These are phyloP conservation scores for Coecobrya sp. DNA, from an alignment of 2,888 invertebrate species.

Conservation along the genomic window DNA sequence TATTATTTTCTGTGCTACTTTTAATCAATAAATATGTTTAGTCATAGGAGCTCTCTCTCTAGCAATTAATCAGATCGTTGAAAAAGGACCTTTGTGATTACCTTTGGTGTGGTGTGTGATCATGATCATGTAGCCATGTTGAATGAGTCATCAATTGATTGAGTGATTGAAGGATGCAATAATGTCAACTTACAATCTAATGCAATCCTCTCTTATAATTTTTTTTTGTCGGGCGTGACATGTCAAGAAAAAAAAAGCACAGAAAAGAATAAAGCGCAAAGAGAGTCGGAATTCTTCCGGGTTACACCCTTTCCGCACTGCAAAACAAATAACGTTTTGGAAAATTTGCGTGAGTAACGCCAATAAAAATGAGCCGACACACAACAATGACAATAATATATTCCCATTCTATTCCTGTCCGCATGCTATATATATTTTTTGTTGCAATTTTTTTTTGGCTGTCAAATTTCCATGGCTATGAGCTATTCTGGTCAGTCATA, in stretches of 20 bases:
- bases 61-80: neutral
- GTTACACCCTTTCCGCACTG: conserved; percentile 85
- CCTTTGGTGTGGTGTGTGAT: neutral
- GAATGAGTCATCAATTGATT: conserved; percentile 25
- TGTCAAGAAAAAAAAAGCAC: neutral
- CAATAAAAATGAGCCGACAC: neutral
- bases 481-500: too few relatives aligned
- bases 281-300: conserved; percentile 84
- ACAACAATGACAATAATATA: neutral
- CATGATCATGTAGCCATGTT: neutral
- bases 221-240: conserved; percentile 50
- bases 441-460: neutral
- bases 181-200: conserved; percentile 15
- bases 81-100: neutral
- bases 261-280: neutral
- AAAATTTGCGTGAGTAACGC: neutral
- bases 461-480: too few relatives aligned
- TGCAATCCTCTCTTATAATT: neutral
- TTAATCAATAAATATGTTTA: too few relatives aligned
- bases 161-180: conserved; percentile 22
- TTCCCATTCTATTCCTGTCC: neutral
- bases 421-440: neutral
- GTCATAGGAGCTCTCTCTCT: too few relatives aligned
- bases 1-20: too few relatives aligned
- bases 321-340: conserved; percentile 2